These are phyloP conservation scores for Bombus cullumanus DNA, from an alignment of 1,140 invertebrate genomes.

Conservation along the genomic window DNA sequence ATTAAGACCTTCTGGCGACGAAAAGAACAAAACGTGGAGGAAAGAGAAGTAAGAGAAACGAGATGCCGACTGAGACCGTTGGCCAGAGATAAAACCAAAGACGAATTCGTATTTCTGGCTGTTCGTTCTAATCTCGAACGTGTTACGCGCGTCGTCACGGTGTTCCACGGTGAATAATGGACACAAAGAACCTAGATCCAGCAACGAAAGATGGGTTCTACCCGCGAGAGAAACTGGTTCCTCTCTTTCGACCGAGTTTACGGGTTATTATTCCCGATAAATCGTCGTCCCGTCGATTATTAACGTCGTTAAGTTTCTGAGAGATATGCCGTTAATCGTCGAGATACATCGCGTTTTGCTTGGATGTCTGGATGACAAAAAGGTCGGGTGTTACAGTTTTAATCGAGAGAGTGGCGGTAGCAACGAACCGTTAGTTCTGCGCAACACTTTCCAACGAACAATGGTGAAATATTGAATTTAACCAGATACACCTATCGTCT, in stretches of 20 bases:
- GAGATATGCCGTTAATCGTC: constrained; percentile 8
- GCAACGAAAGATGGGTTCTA: not conserved
- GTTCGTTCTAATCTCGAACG: constrained; percentile 5
- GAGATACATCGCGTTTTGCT: not conserved
- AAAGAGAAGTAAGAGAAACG: not conserved
- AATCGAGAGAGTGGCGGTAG: constrained; percentile 6
- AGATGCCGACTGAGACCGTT: not conserved
- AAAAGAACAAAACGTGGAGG: not conserved
- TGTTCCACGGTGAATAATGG: constrained; percentile 25
- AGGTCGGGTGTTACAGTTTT: constrained; percentile 23
- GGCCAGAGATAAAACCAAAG: constrained; percentile 24
- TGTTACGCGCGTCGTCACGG: constrained; percentile 1
- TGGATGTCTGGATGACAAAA: not conserved
- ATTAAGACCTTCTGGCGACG: constrained; percentile 2
- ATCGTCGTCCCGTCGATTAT: constrained; percentile 1
- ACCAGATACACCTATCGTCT: not conserved
- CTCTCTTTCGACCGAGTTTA: constrained; percentile 8
- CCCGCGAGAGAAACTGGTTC: not conserved
- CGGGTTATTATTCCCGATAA: constrained; percentile 7
- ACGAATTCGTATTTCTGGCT: not conserved
- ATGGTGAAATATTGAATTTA: not conserved
- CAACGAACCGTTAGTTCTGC: not conserved
- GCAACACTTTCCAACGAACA: not conserved
- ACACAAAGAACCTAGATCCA: not conserved
- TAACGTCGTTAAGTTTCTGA: not conserved